These are phyloP conservation scores for Pseudococcus viburni DNA, from an alignment of 2,888 invertebrate species.

Conservation along the genomic window DNA sequence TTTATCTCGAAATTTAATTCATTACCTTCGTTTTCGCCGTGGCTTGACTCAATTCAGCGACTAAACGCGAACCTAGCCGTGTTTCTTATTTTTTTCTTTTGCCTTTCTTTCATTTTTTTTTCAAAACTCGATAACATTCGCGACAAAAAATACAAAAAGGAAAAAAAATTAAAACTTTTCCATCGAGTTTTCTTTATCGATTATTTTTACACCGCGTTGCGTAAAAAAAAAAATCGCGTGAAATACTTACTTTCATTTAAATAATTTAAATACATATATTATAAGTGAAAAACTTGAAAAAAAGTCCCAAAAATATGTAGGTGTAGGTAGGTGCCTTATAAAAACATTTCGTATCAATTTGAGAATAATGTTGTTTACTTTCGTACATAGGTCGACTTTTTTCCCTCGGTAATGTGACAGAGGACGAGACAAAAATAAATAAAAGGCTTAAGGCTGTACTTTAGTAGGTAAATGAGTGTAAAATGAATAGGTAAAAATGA, in stretches of 20 bases:
- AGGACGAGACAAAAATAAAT: background rate
- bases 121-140: conserved; percentile 4
- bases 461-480: no score
- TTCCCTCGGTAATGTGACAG: background rate
- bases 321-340: background rate
- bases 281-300: background rate
- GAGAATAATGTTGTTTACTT: background rate
- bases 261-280: background rate
- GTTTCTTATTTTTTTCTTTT: conserved; percentile 3
- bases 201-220: background rate
- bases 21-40: background rate
- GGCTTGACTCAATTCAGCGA: background rate
- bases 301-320: background rate
- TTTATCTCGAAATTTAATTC: conserved; percentile 44
- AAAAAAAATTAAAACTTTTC: conserved; percentile 3
- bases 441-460: no score
- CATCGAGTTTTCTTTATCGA: background rate
- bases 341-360: conserved; percentile 4
- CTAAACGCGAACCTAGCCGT: background rate
- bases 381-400: background rate
- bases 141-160: background rate
- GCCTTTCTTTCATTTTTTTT: background rate
- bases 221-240: background rate
- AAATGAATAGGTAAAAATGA: no score
- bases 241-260: background rate